Base-by-base conservation (phyloP, 2,888 invertebrate genomes). In the Argyresthia goedartella region DNA sequence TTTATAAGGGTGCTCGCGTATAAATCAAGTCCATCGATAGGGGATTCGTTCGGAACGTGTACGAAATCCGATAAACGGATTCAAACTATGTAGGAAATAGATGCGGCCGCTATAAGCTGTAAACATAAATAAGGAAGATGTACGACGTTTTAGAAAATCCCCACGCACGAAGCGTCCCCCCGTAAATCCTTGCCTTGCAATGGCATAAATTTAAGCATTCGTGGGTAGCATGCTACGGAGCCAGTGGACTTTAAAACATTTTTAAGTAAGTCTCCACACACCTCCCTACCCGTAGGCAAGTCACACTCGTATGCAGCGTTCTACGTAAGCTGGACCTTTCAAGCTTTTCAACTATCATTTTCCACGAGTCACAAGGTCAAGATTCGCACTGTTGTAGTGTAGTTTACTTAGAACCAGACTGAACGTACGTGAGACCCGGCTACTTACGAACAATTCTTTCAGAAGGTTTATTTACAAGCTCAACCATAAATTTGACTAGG, bases 101-200 rank as follows among this genome's bases (percentile, higher is more conserved):
- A 68, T 73, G 76, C 67, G 75, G 76, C 68, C 71, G 70, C 70
- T 75, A 72, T 78, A 81, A 79, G 79, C 79, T 81, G 81, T 80
- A 81, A 82, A 81, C 81, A 84, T 85, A 85, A 85, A 85, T 85
- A 82, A 81, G 62, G 77, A 80, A 81, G 82, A 81, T 73, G 67
- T 79, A 85, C 73, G 78, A 69, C 69, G 75, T 80, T 82, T 80
- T 80, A 77, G 75, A 77, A 82, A 79, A 80, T 76, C 76, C 75
- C 75, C 79, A 84, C 81, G 79, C 81, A 82, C 76, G 73, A 66
- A 69, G 63, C 67, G 71, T 64, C 63, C 59, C 47, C 58, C 65
- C 64, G 69, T 84, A 82, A 82, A 82, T 81, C 79, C 72, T 71
- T 65, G 63, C 65, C 69, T 71, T 75, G 76, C 74, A 76, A 72